A percentile compares a stretch with the other conserved stretches of the same genome.
phyloP scores from a whole-genome alignment of 1,140 invertebrate genomes.

The Ostrea denselamellosa region DNA sequence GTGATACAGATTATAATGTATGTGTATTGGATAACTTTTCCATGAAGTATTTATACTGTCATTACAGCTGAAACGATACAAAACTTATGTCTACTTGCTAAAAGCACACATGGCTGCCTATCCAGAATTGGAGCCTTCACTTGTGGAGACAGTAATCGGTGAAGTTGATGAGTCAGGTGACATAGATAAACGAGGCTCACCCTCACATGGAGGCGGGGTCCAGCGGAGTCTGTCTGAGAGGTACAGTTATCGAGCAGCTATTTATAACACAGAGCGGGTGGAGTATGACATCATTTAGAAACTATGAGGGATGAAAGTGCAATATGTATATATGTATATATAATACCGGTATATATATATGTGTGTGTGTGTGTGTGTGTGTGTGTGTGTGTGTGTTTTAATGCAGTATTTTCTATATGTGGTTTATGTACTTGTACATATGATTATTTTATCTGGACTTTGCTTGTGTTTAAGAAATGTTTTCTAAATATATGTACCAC shows the following conservation, averaged over 20 bases:
- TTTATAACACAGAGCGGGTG: constrained; percentile 73
- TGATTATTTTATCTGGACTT: not conserved
- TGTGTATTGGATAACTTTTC: too few species aligned
- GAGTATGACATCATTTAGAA: constrained; percentile 70
- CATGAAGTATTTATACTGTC: constrained; percentile 35
- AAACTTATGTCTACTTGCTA: constrained; percentile 90
- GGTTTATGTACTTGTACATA: not conserved
- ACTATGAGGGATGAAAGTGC: constrained; percentile 26
- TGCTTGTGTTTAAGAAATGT: not conserved
- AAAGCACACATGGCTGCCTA: constrained; percentile 86
- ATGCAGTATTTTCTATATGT: constrained; percentile 12
- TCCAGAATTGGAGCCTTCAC: constrained; percentile 83
- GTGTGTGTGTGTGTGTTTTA: not conserved
- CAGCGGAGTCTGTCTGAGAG: constrained; percentile 84
- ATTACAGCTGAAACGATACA: constrained; percentile 90
- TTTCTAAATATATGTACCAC: constrained; percentile 1
- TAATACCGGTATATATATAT: not conserved
- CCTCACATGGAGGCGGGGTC: constrained; percentile 64
- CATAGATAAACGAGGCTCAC: constrained; percentile 29
- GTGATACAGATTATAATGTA: too few species aligned
- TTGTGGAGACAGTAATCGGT: constrained; percentile 87
- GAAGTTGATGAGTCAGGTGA: constrained; percentile 84
- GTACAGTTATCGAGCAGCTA: constrained; percentile 87
- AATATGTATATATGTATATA: constrained; percentile 14
- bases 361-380: not conserved